Percentiles rank a stretch among this genome's conserved stretches.
phyloP scores from a whole-genome alignment of 2,113 vertebrate genomes.

The Conger conger region DNA sequence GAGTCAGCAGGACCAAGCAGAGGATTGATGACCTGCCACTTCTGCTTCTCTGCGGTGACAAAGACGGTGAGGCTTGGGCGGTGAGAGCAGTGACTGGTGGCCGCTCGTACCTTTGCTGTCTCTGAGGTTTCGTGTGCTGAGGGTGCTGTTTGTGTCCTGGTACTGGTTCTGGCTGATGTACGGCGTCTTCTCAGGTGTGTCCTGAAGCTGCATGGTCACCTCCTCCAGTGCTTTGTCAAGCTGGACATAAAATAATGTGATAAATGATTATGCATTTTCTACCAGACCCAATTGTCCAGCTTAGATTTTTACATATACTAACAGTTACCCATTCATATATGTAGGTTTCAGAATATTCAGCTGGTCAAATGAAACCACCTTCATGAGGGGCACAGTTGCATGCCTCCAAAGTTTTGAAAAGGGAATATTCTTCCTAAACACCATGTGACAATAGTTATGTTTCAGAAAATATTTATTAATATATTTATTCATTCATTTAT shows the following conservation, averaged over 20 bases:
- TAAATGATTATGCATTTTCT: neutral
- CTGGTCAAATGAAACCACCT: too few species aligned
- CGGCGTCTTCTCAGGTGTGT: slow-evolving; percentile 97
- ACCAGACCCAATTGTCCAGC: neutral
- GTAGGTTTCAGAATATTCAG: too few species aligned
- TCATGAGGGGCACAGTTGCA: too few species aligned
- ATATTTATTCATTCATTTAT: too few species aligned
- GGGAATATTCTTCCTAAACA: too few species aligned
- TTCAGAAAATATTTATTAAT: too few species aligned
- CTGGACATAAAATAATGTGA: slow-evolving; percentile 57
- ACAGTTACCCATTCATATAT: too few species aligned
- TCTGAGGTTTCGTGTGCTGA: slow-evolving; percentile 94
- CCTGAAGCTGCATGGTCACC: slow-evolving; percentile 98
- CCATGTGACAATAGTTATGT: too few species aligned
- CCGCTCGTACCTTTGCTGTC: slow-evolving; percentile 84
- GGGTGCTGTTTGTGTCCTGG: slow-evolving; percentile 94
- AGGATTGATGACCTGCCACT: slow-evolving; percentile 4
- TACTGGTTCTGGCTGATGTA: slow-evolving; percentile 99
- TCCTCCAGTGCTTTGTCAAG: slow-evolving; percentile 98
- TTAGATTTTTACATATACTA: too few species aligned
- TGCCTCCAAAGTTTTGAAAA: too few species aligned
- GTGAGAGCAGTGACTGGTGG: neutral
- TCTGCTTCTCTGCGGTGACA: neutral
- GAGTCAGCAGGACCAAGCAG: neutral
- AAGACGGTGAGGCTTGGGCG: neutral